phyloP scores from a whole-genome alignment of 2,113 vertebrate species.

The Hemichromis elongatus region DNA sequence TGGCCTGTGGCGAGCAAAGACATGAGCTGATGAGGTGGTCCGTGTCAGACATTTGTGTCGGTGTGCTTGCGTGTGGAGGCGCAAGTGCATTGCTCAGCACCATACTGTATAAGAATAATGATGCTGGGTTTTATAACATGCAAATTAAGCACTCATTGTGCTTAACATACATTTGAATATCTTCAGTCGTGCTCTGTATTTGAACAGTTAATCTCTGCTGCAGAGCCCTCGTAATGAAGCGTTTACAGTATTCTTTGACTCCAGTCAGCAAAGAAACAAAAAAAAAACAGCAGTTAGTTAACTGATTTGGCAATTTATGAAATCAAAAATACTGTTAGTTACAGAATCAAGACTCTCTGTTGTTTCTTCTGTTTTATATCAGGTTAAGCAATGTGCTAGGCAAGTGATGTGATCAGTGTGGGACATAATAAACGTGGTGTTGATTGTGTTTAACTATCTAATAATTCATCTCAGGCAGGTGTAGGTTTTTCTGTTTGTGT shows the following conservation, averaged over 20 bases:
- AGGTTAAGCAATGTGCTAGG: background rate
- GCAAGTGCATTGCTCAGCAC: background rate
- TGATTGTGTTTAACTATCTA: background rate
- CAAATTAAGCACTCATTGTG: background rate
- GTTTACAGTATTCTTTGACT: background rate
- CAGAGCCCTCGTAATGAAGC: background rate
- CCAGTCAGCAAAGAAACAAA: background rate
- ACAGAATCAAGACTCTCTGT: background rate
- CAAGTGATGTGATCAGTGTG: background rate
- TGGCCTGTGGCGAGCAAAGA: slow-evolving; percentile 40
- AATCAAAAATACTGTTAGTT: background rate
- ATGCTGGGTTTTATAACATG: background rate
- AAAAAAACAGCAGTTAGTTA: background rate
- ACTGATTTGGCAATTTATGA: background rate
- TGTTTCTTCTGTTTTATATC: background rate
- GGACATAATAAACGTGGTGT: background rate
- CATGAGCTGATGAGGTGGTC: slow-evolving; percentile 65
- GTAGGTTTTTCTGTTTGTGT: background rate
- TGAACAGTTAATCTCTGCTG: background rate
- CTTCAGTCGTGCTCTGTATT: background rate
- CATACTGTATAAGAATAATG: background rate
- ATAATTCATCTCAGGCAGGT: background rate
- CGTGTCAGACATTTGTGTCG: slow-evolving; percentile 29
- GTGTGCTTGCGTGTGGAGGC: background rate
- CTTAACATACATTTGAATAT: slow-evolving; percentile 1